Evolutionary conservation across 2,888 invertebrate species (phyloP), one percentile per base, ranked within the genome.

Genomic region (Hyles lineata): DNA sequence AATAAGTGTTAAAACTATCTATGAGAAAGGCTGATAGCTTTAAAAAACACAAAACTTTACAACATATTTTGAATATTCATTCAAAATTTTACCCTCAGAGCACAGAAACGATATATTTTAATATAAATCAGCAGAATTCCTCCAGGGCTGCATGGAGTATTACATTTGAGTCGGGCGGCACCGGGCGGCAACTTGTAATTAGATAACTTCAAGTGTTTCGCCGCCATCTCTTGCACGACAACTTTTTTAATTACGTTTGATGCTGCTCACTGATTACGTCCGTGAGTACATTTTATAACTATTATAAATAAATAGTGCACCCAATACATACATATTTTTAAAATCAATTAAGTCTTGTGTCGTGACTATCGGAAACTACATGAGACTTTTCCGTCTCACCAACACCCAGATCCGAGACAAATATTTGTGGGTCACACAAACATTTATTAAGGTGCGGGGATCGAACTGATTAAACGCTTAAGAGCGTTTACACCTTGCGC

Each of bases 211-310:
- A 74, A 77, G 67, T 72, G 73, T 60, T 77, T 76, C 67, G 72
- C 74, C 76, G 73, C 76, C 77, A 74, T 79, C 80, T 75, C 67
- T 72, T 71, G 73, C 70, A 72, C 73, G 74, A 23, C 69, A 72
- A 79, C 77, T 77, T 83, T 82, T 83, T 84, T 83, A 85, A 83
- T 84, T 81, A 79, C 78, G 74, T 74, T 77, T 63, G 60, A 72
- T 17, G 21, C 21, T 55, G 52, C 25, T 29, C 35, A 21, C 58
- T 32, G 70, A 70, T 62, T 62, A 62, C 62, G 19, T 32, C 25
- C 60, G 4, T n/a, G n/a, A 35, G 32, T n/a, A 19, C 9, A 62
- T n/a, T n/a, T 62, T 32, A n/a, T 19, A n/a, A 9, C 9, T 23
- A 5, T 29, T 29, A 1, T 29, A 29, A 29, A 29, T 29, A 5